Percentiles rank a stretch among this genome's conserved stretches.
Conservation (phyloP, 1,140 invertebrate genomes). For the Psix sp. region DNA sequence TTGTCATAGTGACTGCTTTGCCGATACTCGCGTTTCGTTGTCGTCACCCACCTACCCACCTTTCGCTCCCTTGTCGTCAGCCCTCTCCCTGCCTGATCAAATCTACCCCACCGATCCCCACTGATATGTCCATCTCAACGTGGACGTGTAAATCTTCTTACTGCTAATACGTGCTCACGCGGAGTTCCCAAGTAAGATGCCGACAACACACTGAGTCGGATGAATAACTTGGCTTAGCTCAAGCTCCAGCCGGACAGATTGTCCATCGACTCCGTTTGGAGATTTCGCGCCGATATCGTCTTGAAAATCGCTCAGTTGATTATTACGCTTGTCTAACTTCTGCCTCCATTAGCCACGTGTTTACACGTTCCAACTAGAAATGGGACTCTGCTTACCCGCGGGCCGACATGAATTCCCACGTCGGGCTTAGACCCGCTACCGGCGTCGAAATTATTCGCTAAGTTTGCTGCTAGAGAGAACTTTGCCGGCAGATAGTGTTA, state of each 20-base stretch:
- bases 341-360: no score
- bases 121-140: slow-evolving; percentile 46
- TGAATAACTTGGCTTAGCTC: slow-evolving; percentile 25
- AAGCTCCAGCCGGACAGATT: background rate
- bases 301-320: no score
- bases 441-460: no score
- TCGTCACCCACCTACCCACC: slow-evolving; percentile 60
- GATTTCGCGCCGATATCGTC: no score
- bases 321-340: no score
- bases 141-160: slow-evolving; percentile 55
- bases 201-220: slow-evolving; percentile 7
- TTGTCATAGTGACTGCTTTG: slow-evolving; percentile 76
- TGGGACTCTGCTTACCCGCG: no score
- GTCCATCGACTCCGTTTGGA: no score
- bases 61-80: slow-evolving; percentile 49
- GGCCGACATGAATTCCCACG: no score
- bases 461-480: no score
- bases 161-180: slow-evolving; percentile 47
- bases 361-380: no score
- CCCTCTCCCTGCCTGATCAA: slow-evolving; percentile 58
- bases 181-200: slow-evolving; percentile 34
- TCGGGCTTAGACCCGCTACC: no score
- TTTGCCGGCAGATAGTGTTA: no score
- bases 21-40: slow-evolving; percentile 67
- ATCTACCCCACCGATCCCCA: slow-evolving; percentile 50